A percentile compares a stretch with the other conserved stretches of the same genome.
These are phyloP conservation scores for Anseranas semipalmata DNA, from an alignment of 2,113 vertebrate species.

Conservation along the genomic window DNA sequence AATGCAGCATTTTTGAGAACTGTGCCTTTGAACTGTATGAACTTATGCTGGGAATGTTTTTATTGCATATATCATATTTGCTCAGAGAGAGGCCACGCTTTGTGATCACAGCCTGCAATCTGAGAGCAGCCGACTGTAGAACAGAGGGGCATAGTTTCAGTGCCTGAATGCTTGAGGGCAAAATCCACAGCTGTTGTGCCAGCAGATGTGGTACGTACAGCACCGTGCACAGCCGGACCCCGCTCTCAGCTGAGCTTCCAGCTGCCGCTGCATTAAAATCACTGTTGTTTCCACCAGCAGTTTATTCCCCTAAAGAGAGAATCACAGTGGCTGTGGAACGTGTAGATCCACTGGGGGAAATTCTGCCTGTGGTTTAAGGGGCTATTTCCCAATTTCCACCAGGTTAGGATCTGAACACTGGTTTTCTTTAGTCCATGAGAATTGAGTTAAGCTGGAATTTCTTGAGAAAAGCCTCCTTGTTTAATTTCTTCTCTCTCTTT, in stretches of 20 bases:
- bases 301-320: neutral
- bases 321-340: accelerated
- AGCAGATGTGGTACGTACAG: neutral
- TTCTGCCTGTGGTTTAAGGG: neutral
- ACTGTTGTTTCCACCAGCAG: neutral
- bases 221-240: neutral
- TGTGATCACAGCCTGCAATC: neutral
- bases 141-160: neutral
- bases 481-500: neutral
- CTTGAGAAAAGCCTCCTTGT: neutral
- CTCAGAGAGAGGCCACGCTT: neutral
- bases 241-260: neutral
- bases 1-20: neutral
- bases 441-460: neutral
- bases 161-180: neutral
- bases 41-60: neutral
- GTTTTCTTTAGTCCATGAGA: neutral
- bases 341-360: neutral
- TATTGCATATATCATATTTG: neutral
- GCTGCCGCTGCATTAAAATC: neutral
- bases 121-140: neutral
- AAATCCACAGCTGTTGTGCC: neutral
- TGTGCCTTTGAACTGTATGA: neutral
- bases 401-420: neutral
- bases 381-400: neutral